Evolutionary conservation across 2,888 invertebrate genomes (phyloP).

Genomic region (Ecliptopera silaceata): DNA sequence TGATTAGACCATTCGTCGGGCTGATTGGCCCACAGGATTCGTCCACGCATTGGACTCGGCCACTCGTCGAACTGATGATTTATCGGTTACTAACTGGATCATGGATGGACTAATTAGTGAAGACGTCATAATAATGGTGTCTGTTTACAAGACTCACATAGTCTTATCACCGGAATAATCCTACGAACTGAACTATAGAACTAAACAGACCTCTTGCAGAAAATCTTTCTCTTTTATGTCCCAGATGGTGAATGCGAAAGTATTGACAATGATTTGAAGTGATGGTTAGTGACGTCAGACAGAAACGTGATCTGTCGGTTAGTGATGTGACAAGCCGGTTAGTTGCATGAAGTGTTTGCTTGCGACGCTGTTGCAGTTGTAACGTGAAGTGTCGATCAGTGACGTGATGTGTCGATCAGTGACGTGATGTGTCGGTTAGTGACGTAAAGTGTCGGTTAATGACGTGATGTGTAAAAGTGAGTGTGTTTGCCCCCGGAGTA

Average conservation of each 20-base stretch:
- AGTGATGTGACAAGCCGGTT: not conserved
- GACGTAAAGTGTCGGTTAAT: not conserved
- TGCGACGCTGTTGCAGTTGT: too few species aligned
- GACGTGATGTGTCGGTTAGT: not conserved
- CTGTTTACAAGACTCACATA: too few species aligned
- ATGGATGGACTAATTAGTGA: too few species aligned
- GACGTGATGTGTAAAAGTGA: not conserved
- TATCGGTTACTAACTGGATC: too few species aligned
- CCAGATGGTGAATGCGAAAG: not conserved
- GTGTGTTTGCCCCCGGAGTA: slow-evolving; percentile 5
- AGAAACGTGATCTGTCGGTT: not conserved
- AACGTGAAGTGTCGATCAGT: not conserved
- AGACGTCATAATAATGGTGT: not conserved
- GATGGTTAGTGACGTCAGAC: not conserved
- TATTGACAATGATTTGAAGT: slow-evolving; percentile 6
- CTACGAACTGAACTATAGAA: too few species aligned
- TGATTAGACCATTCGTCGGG: not conserved
- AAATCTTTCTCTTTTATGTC: too few species aligned
- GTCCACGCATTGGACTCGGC: too few species aligned
- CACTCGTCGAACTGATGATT: not conserved
- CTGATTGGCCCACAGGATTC: not conserved
- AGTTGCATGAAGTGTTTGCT: not conserved
- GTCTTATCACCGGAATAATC: too few species aligned
- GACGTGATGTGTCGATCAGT: not conserved
- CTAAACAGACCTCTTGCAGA: too few species aligned